A percentile compares a stretch with the other conserved stretches of the same genome.
These are phyloP conservation scores for Bolinopsis microptera DNA, from an alignment of 37 sponge, comb jelly and placozoan species.

Conservation along the genomic window DNA sequence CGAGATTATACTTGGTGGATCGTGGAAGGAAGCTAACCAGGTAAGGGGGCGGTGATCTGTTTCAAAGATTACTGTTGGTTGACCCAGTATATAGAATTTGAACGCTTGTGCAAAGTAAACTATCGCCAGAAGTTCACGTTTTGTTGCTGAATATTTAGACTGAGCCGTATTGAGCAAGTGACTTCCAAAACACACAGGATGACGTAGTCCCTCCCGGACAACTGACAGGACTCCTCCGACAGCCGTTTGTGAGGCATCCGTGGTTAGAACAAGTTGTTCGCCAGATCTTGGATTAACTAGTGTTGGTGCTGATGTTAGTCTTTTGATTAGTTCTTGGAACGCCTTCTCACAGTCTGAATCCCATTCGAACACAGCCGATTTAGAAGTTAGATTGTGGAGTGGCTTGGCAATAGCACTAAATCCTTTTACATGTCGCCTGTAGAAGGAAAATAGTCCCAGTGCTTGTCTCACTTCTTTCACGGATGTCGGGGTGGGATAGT, in stretches of 20 bases:
- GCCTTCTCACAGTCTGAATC: not conserved
- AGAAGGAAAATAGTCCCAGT: constrained; percentile 67
- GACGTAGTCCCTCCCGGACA: not conserved
- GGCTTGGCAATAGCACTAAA: constrained; percentile 68
- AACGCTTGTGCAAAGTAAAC: constrained; percentile 1
- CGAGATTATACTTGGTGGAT: not conserved
- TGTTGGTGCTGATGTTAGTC: not conserved
- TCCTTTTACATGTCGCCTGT: constrained; percentile 23
- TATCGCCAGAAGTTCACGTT: not conserved
- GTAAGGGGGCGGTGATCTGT: not conserved
- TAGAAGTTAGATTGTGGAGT: constrained; percentile 49
- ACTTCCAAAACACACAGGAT: not conserved
- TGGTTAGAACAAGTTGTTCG: not conserved
- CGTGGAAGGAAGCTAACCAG: not conserved
- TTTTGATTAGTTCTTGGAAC: not conserved
- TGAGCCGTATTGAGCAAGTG: not conserved
- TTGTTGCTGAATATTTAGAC: not conserved
- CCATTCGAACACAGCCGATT: constrained; percentile 33
- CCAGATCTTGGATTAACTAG: not conserved
- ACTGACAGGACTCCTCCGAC: not conserved
- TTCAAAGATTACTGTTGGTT: not conserved
- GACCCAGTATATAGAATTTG: not conserved
- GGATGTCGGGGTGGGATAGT: constrained; percentile 38
- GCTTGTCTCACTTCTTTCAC: constrained; percentile 66
- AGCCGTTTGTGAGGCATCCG: not conserved